A percentile compares a stretch with the other conserved stretches of the same genome.
These are phyloP conservation scores for Cyprinus carpio DNA, from an alignment of 2,113 vertebrate genomes.

Conservation along the genomic window DNA sequence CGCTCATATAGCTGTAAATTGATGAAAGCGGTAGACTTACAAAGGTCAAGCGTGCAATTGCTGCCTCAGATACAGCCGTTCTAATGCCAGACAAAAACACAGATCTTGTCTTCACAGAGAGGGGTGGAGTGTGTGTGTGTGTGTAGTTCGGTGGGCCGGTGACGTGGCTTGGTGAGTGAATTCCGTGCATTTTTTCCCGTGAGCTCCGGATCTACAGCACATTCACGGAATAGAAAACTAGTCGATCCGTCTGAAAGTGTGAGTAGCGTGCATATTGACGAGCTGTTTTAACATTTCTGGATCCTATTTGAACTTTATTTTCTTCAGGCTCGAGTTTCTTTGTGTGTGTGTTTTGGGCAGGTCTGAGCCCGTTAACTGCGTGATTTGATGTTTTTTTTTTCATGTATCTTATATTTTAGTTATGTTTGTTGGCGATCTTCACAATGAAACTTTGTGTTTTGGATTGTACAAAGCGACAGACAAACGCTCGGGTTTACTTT, in stretches of 20 bases:
- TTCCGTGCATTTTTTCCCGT: not conserved
- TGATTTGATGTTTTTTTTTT: not conserved
- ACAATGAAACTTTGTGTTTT: not conserved
- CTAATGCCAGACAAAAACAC: too few species aligned
- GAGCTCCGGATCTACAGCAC: not conserved
- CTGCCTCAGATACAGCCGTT: not conserved
- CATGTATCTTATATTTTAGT: not conserved
- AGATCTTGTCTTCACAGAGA: not conserved
- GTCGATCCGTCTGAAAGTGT: too few species aligned
- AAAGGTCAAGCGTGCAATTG: too few species aligned
- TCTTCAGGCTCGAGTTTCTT: not conserved
- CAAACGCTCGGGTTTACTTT: not conserved
- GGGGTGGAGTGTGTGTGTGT: not conserved
- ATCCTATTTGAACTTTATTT: not conserved
- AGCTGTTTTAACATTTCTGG: not conserved
- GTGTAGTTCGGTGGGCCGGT: not conserved
- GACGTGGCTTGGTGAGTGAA: conserved; percentile 25
- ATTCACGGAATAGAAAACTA: not conserved
- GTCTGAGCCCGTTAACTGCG: not conserved
- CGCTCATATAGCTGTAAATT: too few species aligned
- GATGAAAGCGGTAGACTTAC: too few species aligned
- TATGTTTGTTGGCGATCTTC: not conserved
- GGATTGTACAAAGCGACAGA: not conserved
- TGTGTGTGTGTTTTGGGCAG: not conserved
- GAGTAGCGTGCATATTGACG: not conserved